Conservation (phyloP, 2,888 invertebrate species). For the Pterostichus madidus region DNA sequence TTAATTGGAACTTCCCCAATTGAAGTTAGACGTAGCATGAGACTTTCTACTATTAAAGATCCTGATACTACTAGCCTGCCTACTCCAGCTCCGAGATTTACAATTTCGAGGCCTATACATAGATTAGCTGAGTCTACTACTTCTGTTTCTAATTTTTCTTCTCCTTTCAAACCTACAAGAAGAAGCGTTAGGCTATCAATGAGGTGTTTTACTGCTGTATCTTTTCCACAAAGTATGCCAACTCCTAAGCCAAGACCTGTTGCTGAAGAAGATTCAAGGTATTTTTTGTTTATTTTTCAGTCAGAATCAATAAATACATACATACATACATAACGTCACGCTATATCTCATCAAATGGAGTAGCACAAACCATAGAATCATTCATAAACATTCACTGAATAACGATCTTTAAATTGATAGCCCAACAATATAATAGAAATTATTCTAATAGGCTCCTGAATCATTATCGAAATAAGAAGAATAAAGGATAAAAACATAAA, state of each 20-base stretch:
- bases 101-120: neutral
- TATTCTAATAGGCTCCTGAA: too few relatives aligned
- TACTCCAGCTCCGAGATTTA: constrained; percentile 52
- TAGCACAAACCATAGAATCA: too few relatives aligned
- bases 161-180: constrained; percentile 45
- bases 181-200: constrained; percentile 53
- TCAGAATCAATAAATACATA: too few relatives aligned
- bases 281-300: neutral
- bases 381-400: too few relatives aligned
- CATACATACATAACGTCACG: too few relatives aligned
- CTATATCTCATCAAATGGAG: too few relatives aligned
- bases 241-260: neutral
- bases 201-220: constrained; percentile 5
- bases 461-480: too few relatives aligned
- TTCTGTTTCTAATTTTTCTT: neutral
- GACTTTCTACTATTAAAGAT: constrained; percentile 38
- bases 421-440: too few relatives aligned
- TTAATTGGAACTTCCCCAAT: constrained; percentile 16
- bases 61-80: neutral
- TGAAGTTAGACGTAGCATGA: constrained; percentile 15
- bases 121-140: neutral
- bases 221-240: constrained; percentile 8
- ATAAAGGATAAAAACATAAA: too few relatives aligned
- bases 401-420: too few relatives aligned
- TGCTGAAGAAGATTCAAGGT: constrained; percentile 6